These are phyloP conservation scores for Odocoileus virginianus DNA, from an alignment of 2,113 vertebrate genomes.

Conservation along the genomic window DNA sequence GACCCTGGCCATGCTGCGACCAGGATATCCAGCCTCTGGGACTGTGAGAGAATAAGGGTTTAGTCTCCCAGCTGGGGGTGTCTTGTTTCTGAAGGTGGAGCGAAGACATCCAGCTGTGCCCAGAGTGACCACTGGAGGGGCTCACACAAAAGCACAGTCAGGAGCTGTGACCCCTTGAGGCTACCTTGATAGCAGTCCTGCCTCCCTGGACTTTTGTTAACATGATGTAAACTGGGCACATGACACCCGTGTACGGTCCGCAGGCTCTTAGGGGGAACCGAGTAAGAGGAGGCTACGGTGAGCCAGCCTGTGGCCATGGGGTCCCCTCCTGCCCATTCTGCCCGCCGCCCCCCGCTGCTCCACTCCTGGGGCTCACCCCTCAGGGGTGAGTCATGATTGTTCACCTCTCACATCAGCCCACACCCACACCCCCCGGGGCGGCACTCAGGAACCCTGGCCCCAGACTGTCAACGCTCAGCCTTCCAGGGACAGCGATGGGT, in stretches of 20 bases:
- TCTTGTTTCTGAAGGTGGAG: not conserved
- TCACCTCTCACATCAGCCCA: not conserved
- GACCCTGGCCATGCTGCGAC: not conserved
- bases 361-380: not conserved
- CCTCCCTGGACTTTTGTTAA: not conserved
- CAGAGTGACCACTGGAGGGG: not conserved
- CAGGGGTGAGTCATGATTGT: not conserved
- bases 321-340: not conserved
- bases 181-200: not conserved
- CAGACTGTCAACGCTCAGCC: accelerated
- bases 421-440: accelerated
- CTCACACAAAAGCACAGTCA: not conserved
- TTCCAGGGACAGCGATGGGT: not conserved
- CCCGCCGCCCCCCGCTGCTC: accelerated
- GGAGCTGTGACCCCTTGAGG: not conserved
- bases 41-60: not conserved
- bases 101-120: not conserved
- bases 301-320: not conserved
- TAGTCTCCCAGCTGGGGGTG: too few relatives aligned
- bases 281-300: not conserved
- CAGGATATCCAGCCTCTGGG: not conserved
- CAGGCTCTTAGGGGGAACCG: not conserved
- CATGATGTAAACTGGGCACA: not conserved
- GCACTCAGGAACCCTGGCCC: not conserved
- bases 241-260: accelerated